These are phyloP conservation scores for Tachina grossa DNA, from an alignment of 2,888 invertebrate species.

Conservation along the genomic window DNA sequence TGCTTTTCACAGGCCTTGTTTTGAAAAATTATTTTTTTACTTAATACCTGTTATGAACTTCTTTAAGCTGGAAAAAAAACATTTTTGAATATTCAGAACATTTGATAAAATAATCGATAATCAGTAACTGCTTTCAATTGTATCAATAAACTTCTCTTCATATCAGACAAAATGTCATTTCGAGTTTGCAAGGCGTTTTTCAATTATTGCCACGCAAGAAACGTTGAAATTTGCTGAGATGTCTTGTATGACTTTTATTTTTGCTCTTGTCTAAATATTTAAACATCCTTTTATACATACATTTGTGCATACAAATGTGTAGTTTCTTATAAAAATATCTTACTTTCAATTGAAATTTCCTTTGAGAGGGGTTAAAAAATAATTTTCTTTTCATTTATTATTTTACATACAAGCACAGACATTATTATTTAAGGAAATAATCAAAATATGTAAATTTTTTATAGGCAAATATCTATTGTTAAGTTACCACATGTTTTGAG, in stretches of 20 bases:
- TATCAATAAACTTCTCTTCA: not conserved
- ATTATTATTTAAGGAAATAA: constrained; percentile 42
- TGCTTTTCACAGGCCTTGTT: no score
- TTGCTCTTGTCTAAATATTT: constrained; percentile 37
- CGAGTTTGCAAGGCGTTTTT: constrained; percentile 51
- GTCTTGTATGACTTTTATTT: constrained; percentile 43
- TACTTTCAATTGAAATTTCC: not conserved
- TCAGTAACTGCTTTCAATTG: not conserved
- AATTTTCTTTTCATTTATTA: constrained; percentile 30
- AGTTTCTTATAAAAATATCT: constrained; percentile 25
- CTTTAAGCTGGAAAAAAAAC: no score
- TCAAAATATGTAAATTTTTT: constrained; percentile 69
- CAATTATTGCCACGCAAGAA: constrained; percentile 31
- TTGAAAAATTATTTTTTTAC: no score
- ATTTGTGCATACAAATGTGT: no score
- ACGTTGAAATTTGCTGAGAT: not conserved
- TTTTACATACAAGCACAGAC: constrained; percentile 11
- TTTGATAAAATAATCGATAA: not conserved
- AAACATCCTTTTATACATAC: no score
- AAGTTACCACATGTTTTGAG: no score
- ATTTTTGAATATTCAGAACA: no score
- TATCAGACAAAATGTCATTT: not conserved
- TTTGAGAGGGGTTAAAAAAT: constrained; percentile 28
- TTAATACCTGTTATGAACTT: no score
- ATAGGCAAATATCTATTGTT: not conserved